Base-by-base conservation (phyloP, 2,888 invertebrate species). In the Onthophagus sagittarius region DNA sequence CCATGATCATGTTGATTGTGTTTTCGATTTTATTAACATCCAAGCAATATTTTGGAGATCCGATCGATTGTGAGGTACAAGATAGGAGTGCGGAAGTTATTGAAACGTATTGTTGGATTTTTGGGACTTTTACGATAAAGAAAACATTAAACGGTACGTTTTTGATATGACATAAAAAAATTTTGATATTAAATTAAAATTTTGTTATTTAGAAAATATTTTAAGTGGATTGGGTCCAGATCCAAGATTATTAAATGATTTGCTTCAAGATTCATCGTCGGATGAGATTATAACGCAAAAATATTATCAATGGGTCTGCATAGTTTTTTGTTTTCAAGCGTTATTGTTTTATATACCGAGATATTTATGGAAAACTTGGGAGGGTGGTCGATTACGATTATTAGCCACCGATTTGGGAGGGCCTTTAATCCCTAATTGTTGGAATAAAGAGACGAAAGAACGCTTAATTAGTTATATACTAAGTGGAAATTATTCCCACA, bases 41-140 rank as follows among this genome's bases (percentile, higher is more conserved):
- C 11, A 93, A 93, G 80, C 94, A 95, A 83, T 94, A 93, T 85
- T 94, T 95, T 79, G 95, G 95, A 0, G 93, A 95, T 79, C 94
- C 95, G 0, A 94, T 96, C 71, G 90, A 92, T 79, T 95, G 95
- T 83, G 88, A 90, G 82, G 86, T 87, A 5, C 86, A 87, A 69
- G 85, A 85, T 13, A 86, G 87, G 76, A 88, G 90, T 70, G 88
- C 87, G 75, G 90, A 91, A 71, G 89, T 91, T 31, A 87, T 94
- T 6, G 91, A 94, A 79, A 90, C 91, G 72, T 94, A 90, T 83
- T 94, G 94, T 84, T 94, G 94, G 94, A 92, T 93, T 76, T 89
- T 91, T 82, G 92, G 93, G 70, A 93, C 92, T 4, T 93, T 89
- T 77, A 91, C 92, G 0, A 79, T 89, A 71, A 87, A 86, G 76